Evolutionary conservation across 1,140 invertebrate genomes (phyloP).

Genomic region (Papilio polytes): DNA sequence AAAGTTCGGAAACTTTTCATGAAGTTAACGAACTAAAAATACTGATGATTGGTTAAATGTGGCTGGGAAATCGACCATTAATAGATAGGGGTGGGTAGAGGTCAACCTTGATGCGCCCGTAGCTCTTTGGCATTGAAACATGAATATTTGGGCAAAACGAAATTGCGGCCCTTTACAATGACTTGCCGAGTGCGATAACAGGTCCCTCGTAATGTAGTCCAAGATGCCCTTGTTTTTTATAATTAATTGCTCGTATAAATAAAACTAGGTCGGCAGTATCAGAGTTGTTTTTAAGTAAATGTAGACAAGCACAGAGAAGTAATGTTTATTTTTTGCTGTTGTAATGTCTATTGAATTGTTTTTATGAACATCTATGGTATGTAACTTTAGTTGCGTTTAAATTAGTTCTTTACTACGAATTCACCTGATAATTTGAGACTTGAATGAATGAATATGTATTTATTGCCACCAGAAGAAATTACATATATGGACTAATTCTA

Average conservation of each 20-base stretch:
- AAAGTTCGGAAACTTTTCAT: too few relatives aligned
- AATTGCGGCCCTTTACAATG: background rate
- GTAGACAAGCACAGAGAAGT: background rate
- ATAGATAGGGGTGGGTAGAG: background rate
- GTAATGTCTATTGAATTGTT: background rate
- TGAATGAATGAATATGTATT: too few relatives aligned
- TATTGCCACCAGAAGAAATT: too few relatives aligned
- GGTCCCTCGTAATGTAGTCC: background rate
- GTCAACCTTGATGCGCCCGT: background rate
- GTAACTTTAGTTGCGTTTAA: too few relatives aligned
- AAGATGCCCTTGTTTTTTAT: constrained; percentile 12
- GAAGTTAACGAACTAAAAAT: too few relatives aligned
- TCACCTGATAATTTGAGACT: too few relatives aligned
- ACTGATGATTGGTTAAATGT: too few relatives aligned
- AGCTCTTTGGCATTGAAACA: constrained; percentile 1
- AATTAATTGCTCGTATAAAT: constrained; percentile 11
- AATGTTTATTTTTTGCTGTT: background rate
- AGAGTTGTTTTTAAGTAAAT: constrained; percentile 1
- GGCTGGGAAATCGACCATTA: too few relatives aligned
- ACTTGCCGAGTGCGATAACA: background rate
- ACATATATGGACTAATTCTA: too few relatives aligned
- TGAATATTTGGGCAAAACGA: background rate
- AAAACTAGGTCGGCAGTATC: constrained; percentile 6
- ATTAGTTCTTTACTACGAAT: too few relatives aligned
- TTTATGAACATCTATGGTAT: too few relatives aligned